Conservation (phyloP, 2,797 vertebrate genomes). For the Gambelia wislizenii region DNA sequence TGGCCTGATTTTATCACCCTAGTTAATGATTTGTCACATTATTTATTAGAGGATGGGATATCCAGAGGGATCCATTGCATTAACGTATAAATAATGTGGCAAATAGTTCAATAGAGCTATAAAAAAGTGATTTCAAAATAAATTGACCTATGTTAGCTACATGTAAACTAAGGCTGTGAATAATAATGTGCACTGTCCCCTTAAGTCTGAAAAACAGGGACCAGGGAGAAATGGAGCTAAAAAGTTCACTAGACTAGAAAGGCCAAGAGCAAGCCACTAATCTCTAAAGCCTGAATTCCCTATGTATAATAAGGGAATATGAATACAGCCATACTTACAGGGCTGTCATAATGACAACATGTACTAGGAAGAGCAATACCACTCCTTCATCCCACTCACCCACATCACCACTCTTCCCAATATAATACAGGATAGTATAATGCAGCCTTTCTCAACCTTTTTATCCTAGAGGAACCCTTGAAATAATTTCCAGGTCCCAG, state of each 20-base stretch:
- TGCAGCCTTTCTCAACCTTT: no score
- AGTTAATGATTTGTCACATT: slow-evolving; percentile 85
- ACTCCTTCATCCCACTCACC: not conserved
- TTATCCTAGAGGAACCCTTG: no score
- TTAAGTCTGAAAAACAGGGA: slow-evolving; percentile 61
- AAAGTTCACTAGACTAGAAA: slow-evolving; percentile 29
- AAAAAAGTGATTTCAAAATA: slow-evolving; percentile 83
- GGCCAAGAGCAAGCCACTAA: not conserved
- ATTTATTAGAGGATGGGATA: slow-evolving; percentile 81
- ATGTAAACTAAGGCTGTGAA: slow-evolving; percentile 77
- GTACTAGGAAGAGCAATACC: no score
- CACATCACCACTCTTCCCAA: not conserved
- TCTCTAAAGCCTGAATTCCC: not conserved
- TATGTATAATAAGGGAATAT: not conserved
- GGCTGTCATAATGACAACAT: not conserved
- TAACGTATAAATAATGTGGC: slow-evolving; percentile 85
- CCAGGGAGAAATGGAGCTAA: slow-evolving; percentile 36
- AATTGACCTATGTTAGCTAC: slow-evolving; percentile 81
- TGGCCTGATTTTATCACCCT: slow-evolving; percentile 84
- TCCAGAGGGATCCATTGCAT: slow-evolving; percentile 81
- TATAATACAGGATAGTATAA: not conserved
- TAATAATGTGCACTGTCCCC: slow-evolving; percentile 76
- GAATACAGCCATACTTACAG: not conserved
- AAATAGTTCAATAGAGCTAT: slow-evolving; percentile 84
- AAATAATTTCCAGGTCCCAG: no score